Evolutionary conservation across 2,113 vertebrate genomes (phyloP), one percentile per base, ranked within the genome.

Genomic region (Telmatochromis sp.): DNA sequence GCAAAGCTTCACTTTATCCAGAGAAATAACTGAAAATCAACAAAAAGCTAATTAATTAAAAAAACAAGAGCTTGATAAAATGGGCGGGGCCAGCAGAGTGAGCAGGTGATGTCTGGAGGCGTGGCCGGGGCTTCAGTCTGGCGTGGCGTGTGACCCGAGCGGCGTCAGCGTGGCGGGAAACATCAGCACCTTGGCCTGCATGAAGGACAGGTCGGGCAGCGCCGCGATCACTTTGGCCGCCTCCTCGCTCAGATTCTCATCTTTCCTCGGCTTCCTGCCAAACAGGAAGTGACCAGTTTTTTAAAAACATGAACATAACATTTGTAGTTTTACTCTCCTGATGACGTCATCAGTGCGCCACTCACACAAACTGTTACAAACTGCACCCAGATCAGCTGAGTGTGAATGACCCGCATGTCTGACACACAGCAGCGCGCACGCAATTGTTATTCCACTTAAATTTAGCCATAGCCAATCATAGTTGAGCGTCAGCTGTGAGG

Each of bases 131-230:
- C 35, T 33, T 96, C 94, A 96, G 91, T 96, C 94, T 0, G 95
- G 82, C 4, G 86, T 86, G 47, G 92, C 83, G 50, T 89, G 90
- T 12, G 85, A 91, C 86, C 96, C 86, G 87, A 97, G 97, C 87
- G 98, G 98, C 65, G 97, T 98, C 91, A 99, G 96, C 4, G 97
- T 99, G 95, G 98, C 90, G 50, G 98, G 99, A 89, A 99, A 99
- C 98, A 99, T 99, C 96, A 99, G 96, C 93, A 99, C 98, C 96
- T 99, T 99, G 94, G 98, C 98, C 95, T 98, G 97, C 98, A 99
- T 99, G 97, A 99, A 99, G 83, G 98, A 98, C 13, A 99, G 95
- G 92, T 99, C 99, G 3, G 99, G 98, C 93, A 99, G 98, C 89
- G 93, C 93, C 14, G 96, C 92, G 55, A 99, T 99, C 91, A 99